A percentile compares a stretch with the other conserved stretches of the same genome.
phyloP scores from a whole-genome alignment of 2,797 vertebrate species.

The Rhadinocentrus ornatus region DNA sequence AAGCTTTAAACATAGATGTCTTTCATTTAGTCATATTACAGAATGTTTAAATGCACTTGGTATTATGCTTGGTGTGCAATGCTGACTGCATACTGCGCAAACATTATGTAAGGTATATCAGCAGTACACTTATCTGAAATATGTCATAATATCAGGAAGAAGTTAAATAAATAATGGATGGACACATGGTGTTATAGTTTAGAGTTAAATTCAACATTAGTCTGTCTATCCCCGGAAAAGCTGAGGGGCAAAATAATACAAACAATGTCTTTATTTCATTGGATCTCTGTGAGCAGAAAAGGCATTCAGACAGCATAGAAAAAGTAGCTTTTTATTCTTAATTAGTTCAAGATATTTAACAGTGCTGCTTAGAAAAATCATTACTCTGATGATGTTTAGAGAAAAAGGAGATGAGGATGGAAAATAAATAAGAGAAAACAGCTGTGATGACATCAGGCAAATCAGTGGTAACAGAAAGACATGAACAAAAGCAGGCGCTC shows the following conservation, averaged over 20 bases:
- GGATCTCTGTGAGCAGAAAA: constrained; percentile 3
- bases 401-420: constrained; percentile 9
- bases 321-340: constrained; percentile 4
- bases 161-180: not conserved
- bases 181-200: not conserved
- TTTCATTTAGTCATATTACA: not conserved
- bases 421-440: constrained; percentile 27
- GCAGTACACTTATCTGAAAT: too few relatives aligned
- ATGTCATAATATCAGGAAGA: not conserved
- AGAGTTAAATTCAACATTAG: not conserved
- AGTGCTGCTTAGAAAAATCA: constrained; percentile 23
- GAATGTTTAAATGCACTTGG: not conserved
- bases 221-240: too few relatives aligned
- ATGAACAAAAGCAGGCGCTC: too few relatives aligned
- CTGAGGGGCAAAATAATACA: too few relatives aligned
- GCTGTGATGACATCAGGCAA: constrained; percentile 19
- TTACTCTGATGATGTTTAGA: constrained; percentile 17
- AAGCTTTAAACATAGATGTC: not conserved
- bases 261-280: not conserved
- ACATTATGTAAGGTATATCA: too few relatives aligned
- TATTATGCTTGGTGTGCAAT: not conserved
- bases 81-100: not conserved
- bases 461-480: constrained; percentile 15
- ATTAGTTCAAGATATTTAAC: constrained; percentile 39
- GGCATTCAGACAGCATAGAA: not conserved